Evolutionary conservation across 2,888 invertebrate genomes (phyloP).

Genomic region (Trissoscelio sp.): DNA sequence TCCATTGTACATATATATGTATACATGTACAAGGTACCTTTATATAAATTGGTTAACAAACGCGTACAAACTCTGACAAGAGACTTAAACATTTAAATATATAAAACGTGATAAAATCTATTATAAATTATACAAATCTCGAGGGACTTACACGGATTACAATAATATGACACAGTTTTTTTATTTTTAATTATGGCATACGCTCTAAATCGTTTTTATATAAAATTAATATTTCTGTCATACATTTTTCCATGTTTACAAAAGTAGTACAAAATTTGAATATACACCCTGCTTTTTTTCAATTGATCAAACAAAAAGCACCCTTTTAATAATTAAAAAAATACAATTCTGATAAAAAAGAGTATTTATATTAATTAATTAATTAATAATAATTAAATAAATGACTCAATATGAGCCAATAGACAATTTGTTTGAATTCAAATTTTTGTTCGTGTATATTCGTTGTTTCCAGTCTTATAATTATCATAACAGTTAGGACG

Average conservation of each 20-base stretch:
- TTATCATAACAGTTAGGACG: constrained; percentile 13
- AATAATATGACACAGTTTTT: not conserved
- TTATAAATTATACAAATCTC: constrained; percentile 1
- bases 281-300: not conserved
- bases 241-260: not conserved
- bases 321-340: no score
- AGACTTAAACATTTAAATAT: constrained; percentile 13
- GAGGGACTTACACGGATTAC: not conserved
- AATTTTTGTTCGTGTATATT: constrained; percentile 4
- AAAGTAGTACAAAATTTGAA: not conserved
- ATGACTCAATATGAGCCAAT: constrained; percentile 31
- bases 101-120: constrained; percentile 10
- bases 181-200: no score
- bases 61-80: constrained; percentile 7
- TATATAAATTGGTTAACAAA: constrained; percentile 10
- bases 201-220: not conserved
- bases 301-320: no score
- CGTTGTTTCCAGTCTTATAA: constrained; percentile 19
- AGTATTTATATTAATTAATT: no score
- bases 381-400: not conserved
- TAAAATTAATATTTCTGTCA: not conserved
- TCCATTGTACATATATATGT: no score
- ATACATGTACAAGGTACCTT: not conserved
- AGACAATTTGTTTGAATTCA: not conserved
- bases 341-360: no score